Base-by-base conservation (phyloP, 1,140 invertebrate species). In the Belonocnema kinseyi region DNA sequence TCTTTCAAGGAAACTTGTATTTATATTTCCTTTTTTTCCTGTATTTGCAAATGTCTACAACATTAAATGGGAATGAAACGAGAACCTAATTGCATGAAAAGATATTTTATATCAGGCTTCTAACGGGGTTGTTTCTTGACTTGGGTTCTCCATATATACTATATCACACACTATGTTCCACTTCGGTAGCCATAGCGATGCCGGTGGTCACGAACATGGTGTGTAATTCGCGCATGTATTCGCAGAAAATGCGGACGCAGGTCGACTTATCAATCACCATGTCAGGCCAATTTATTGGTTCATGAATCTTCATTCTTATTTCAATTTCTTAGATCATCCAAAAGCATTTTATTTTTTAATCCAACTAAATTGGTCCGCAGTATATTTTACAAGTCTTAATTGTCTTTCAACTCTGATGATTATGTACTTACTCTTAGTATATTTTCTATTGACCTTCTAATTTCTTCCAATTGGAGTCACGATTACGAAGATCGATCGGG, bases 231-330 rank as follows among this genome's bases (percentile, higher is more conserved):
- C 61, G 61, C 61, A 66, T 66, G 61, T 66, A 66, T 66, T 66
- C 61, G 26, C 26, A 66, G 61, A 66, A 66, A 40, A 66, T n/a
- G 33, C 40, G 33, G 61, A 66, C 33, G 46, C 61, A 33, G 61
- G 21, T 66, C 61, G 61, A 66, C 26, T 66, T 66, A 78, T 78
- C 61, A 52, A 78, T 78, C 77, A 78, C 73, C 26, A 21, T 70
- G 74, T 54, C 77, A 58, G 40, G 40, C 73, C 61, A 78, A 78
- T 74, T 78, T 75, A 78, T 75, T 46, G 21, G 46, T 40, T 16
- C 61, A 66, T 66, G 33, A 66, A 61, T 61, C 58, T 61, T 33
- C 19, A 33, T 13, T 6, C 58, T 6, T 46, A 46, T 33, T 33
- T 21, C 6, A 54, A 19, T 54, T 19, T 54, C 2, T 17, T 17